phyloP scores from a whole-genome alignment of 1,140 invertebrate species.

The Cyphomyrmex costatus region DNA sequence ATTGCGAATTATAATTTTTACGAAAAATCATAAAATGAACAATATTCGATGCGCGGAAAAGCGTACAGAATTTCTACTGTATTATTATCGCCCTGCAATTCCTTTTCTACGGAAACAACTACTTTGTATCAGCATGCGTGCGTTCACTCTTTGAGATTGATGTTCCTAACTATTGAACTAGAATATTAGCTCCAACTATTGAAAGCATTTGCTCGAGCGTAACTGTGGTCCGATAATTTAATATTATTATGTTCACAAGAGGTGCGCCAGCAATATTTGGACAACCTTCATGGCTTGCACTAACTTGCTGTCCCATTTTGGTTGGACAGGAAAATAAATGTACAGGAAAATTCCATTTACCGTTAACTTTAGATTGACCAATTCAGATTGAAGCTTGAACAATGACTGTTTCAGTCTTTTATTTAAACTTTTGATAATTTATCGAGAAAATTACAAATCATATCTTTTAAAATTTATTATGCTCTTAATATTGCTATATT shows the following conservation, averaged over 20 bases:
- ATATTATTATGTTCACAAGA: constrained; percentile 22
- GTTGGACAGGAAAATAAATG: not conserved
- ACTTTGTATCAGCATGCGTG: not conserved
- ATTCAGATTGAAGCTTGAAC: not conserved
- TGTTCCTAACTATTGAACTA: constrained; percentile 39
- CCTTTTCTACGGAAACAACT: not conserved
- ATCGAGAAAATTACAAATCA: not conserved
- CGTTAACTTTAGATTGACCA: not conserved
- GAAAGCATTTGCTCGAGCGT: not conserved
- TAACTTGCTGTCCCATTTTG: not conserved
- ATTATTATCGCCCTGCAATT: constrained; percentile 23
- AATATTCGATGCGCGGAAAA: not conserved
- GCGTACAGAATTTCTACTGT: not conserved
- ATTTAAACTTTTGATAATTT: not conserved
- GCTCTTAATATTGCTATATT: not conserved
- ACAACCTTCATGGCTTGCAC: not conserved
- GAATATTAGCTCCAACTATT: constrained; percentile 23
- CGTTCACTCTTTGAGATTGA: constrained; percentile 29
- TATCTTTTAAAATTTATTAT: not conserved
- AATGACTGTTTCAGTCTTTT: not conserved
- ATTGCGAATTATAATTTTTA: not conserved
- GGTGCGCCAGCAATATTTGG: constrained; percentile 22
- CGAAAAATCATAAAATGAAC: not conserved
- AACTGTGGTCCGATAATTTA: not conserved
- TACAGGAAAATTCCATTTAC: constrained; percentile 1